Base-by-base conservation (phyloP, 1,140 invertebrate species). In the Gryon sp. region DNA sequence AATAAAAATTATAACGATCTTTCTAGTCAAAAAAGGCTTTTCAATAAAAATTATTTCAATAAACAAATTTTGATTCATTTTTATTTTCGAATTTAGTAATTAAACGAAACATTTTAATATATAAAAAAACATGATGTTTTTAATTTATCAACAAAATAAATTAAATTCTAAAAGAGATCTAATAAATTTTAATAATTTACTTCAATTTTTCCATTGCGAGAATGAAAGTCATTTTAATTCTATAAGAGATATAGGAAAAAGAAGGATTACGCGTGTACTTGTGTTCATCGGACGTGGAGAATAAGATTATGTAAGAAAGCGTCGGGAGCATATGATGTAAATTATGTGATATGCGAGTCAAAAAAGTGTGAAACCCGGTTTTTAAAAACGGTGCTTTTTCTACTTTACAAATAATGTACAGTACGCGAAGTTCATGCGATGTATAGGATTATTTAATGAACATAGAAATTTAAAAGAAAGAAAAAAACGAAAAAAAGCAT, bases 321-420 rank as follows among this genome's bases (percentile, higher is more conserved):
- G 16, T 15, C 43, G 34, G 46, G 59, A 60, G 60, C 55, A 53
- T 38, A 72, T 68, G 76, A 45, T 76, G 34, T 66, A 65, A 79
- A 80, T 57, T 80, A 83, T 84, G 84, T 84, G 83, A 81, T 81
- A 81, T 74, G 68, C 79, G 76, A 66, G 82, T 79, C 76, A 72
- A 83, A 81, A 32, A 28, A 82, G 76, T 82, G 65, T 65, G 30
- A 69, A 79, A 82, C 48, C 77, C 78, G 81, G 62, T 81, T 82
- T 83, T 82, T 79, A 55, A 82, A 76, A 72, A 82, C 83, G 84
- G 85, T 86, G 85, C 85, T 86, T 86, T 85, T 84, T 84, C 80
- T 86, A 86, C 80, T 40, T 80, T 83, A 85, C 70, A 83, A 83
- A 84, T 81, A 82, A 80, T 84, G 83, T 85, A 86, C 75, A 80